Evolutionary conservation across 2,888 invertebrate species (phyloP).

Genomic region (Pterobdella sp.): DNA sequence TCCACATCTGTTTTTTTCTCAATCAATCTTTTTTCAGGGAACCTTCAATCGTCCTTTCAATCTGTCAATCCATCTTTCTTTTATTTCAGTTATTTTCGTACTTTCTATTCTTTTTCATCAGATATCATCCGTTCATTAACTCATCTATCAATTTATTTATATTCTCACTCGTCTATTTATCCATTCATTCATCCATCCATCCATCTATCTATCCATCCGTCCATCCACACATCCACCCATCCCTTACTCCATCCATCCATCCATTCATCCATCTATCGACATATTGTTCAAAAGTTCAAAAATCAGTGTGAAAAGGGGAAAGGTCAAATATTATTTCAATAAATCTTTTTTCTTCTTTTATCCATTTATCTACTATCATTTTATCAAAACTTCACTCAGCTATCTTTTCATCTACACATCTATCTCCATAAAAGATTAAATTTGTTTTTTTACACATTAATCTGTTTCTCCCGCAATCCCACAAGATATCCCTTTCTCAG

Average conservation of each 20-base stretch:
- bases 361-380: too few species aligned
- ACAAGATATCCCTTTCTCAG: too few species aligned
- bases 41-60: neutral
- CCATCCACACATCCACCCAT: neutral
- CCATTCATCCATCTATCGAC: neutral
- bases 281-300: too few species aligned
- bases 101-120: neutral
- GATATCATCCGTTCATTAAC: neutral
- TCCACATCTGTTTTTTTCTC: neutral
- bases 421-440: too few species aligned
- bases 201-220: neutral
- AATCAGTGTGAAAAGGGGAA: too few species aligned
- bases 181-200: neutral
- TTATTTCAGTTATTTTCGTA: neutral
- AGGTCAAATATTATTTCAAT: too few species aligned
- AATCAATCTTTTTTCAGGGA: neutral
- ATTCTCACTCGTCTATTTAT: neutral
- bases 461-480: too few species aligned
- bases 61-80: slow-evolving; percentile 10
- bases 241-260: neutral
- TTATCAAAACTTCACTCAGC: too few species aligned
- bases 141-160: too few species aligned
- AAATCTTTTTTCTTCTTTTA: too few species aligned
- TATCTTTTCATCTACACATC: too few species aligned
- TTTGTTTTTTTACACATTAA: too few species aligned